Evolutionary conservation across 2,113 vertebrate species (phyloP).

Genomic region (Uropsilus gracilis): DNA sequence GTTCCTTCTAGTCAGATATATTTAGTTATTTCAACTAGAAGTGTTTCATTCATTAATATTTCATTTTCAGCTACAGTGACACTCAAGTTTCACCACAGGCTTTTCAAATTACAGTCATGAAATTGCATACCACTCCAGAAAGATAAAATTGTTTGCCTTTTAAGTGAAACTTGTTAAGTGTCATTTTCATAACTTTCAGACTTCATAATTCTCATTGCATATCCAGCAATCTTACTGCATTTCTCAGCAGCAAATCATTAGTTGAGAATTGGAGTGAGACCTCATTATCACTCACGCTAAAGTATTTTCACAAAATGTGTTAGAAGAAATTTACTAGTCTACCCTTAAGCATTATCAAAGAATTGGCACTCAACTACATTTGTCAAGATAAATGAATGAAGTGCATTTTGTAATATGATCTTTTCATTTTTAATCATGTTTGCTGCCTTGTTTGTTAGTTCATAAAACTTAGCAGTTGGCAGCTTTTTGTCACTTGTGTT

Average conservation of each 20-base stretch:
- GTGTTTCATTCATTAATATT: conserved; percentile 51
- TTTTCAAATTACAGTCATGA: conserved; percentile 43
- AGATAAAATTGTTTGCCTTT: conserved; percentile 46
- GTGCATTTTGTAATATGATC: background rate
- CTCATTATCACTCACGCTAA: conserved; percentile 66
- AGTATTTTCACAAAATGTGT: conserved; percentile 61
- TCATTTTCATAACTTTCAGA: conserved; percentile 46
- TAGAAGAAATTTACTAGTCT: conserved; percentile 53
- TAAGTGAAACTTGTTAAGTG: conserved; percentile 43
- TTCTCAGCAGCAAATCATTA: conserved; percentile 66
- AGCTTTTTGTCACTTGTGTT: background rate
- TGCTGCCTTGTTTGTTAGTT: background rate
- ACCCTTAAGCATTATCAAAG: conserved; percentile 46
- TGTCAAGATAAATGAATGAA: conserved; percentile 59
- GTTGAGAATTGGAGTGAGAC: conserved; percentile 50
- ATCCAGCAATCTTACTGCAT: background rate
- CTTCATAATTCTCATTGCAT: background rate
- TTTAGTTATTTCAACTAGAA: conserved; percentile 28
- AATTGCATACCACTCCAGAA: background rate
- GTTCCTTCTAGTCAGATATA: background rate
- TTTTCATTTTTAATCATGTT: conserved; percentile 10
- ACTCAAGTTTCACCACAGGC: background rate
- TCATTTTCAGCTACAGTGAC: conserved; percentile 42
- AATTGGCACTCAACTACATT: conserved; percentile 44
- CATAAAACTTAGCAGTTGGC: background rate